Percentiles rank a stretch among this genome's conserved stretches.
Evolutionary conservation across 2,797 vertebrate genomes (phyloP).

Genomic region (Masticophis lateralis): DNA sequence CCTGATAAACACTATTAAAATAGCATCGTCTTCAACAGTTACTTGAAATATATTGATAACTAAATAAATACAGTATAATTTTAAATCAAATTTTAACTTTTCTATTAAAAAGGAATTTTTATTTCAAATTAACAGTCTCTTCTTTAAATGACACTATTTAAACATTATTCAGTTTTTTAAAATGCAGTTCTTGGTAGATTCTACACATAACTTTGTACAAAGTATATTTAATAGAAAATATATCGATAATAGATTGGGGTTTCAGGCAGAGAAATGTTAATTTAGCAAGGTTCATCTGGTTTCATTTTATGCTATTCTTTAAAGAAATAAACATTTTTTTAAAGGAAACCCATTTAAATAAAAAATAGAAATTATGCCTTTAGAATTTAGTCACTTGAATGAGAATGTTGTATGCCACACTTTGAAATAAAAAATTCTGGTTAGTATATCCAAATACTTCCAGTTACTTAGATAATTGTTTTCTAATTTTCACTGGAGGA

Average conservation of each 20-base stretch:
- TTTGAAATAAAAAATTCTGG: not conserved
- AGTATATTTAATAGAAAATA: conserved; percentile 11
- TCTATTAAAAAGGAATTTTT: conserved; percentile 44
- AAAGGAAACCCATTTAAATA: conserved; percentile 9
- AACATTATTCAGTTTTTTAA: conserved; percentile 19
- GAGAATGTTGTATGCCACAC: not conserved
- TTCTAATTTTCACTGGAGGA: not conserved
- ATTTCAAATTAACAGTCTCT: conserved; percentile 32
- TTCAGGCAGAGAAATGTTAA: conserved; percentile 26
- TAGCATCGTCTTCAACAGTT: not conserved
- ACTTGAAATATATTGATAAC: conserved; percentile 43
- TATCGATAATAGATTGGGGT: conserved; percentile 15
- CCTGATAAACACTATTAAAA: not conserved
- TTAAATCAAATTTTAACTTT: conserved; percentile 37
- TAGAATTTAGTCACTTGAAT: not conserved
- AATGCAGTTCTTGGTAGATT: conserved; percentile 25
- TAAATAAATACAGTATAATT: conserved; percentile 37
- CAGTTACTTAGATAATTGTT: not conserved
- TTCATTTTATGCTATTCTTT: not conserved
- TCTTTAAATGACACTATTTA: conserved; percentile 44
- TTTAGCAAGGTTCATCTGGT: not conserved
- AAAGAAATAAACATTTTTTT: conserved; percentile 8
- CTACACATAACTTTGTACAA: conserved; percentile 34
- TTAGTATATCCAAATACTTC: not conserved
- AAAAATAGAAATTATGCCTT: not conserved